A percentile compares a stretch with the other conserved stretches of the same genome.
These are phyloP conservation scores for Hydrolagus affinis DNA, from an alignment of 2,113 vertebrate genomes.

Conservation along the genomic window DNA sequence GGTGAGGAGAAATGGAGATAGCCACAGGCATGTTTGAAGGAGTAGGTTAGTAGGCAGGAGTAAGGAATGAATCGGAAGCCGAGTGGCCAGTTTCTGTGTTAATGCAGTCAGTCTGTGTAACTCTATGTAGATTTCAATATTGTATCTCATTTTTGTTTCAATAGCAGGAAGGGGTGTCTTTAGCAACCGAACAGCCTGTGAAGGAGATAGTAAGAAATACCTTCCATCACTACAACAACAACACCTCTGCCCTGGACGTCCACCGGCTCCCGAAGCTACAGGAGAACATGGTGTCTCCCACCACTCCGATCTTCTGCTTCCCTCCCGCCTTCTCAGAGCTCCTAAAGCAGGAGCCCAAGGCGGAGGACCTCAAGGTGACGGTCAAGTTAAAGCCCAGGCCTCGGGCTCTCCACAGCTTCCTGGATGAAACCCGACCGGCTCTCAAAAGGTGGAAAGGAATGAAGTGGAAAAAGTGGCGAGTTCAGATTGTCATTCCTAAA, in stretches of 20 bases:
- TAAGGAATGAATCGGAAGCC: neutral
- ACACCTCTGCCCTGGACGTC: slow-evolving; percentile 77
- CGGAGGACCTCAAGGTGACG: slow-evolving; percentile 83
- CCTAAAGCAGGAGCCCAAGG: slow-evolving; percentile 61
- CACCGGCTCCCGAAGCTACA: slow-evolving; percentile 77
- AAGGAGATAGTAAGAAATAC: slow-evolving; percentile 61
- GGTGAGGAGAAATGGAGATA: slow-evolving; percentile 33
- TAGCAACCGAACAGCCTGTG: slow-evolving; percentile 54
- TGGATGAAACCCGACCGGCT: slow-evolving; percentile 58
- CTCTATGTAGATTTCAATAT: neutral
- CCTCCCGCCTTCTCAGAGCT: slow-evolving; percentile 66
- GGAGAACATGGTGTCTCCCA: slow-evolving; percentile 56
- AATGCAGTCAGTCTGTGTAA: too few species aligned
- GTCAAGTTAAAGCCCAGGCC: slow-evolving; percentile 83
- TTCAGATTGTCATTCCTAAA: slow-evolving; percentile 72
- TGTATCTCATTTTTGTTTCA: slow-evolving; percentile 23
- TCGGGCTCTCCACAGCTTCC: slow-evolving; percentile 60
- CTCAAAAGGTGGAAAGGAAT: slow-evolving; percentile 74
- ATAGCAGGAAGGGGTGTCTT: slow-evolving; percentile 57
- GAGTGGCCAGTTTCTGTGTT: too few species aligned
- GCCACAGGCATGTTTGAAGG: slow-evolving; percentile 46
- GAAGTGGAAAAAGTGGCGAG: slow-evolving; percentile 86
- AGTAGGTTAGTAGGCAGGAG: neutral
- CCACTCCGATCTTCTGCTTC: slow-evolving; percentile 66
- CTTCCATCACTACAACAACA: slow-evolving; percentile 80